phyloP scores from a whole-genome alignment of 2,797 vertebrate genomes.

The Bradypodion pumilum region DNA sequence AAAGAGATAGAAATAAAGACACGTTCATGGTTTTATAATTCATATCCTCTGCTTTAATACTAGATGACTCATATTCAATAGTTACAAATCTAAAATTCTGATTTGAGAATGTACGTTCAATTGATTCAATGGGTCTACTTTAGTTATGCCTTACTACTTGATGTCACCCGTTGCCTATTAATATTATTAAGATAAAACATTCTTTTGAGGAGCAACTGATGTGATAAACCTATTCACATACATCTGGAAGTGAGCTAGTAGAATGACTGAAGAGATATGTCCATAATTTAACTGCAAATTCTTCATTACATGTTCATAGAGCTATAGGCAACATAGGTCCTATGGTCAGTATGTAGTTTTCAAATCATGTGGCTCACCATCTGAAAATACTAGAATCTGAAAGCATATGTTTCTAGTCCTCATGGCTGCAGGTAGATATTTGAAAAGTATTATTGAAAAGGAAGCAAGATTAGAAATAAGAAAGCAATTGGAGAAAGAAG shows the following conservation, averaged over 20 bases:
- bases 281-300: neutral
- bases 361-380: neutral
- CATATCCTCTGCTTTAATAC: slow-evolving; percentile 2
- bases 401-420: neutral
- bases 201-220: neutral
- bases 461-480: neutral
- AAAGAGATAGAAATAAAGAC: slow-evolving; percentile 20
- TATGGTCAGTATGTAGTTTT: neutral
- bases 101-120: neutral
- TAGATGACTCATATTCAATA: neutral
- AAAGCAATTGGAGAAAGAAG: neutral
- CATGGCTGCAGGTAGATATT: neutral
- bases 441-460: neutral
- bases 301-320: neutral
- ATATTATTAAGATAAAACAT: neutral
- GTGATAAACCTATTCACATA: neutral
- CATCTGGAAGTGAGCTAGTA: neutral
- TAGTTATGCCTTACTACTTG: neutral
- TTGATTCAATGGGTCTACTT: too few relatives aligned
- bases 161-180: neutral
- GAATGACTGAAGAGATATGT: neutral
- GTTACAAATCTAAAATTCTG: neutral
- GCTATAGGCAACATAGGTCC: neutral
- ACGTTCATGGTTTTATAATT: neutral
- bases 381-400: neutral